Conservation (phyloP, 2,888 invertebrate genomes). For the Oscheius sp. region DNA sequence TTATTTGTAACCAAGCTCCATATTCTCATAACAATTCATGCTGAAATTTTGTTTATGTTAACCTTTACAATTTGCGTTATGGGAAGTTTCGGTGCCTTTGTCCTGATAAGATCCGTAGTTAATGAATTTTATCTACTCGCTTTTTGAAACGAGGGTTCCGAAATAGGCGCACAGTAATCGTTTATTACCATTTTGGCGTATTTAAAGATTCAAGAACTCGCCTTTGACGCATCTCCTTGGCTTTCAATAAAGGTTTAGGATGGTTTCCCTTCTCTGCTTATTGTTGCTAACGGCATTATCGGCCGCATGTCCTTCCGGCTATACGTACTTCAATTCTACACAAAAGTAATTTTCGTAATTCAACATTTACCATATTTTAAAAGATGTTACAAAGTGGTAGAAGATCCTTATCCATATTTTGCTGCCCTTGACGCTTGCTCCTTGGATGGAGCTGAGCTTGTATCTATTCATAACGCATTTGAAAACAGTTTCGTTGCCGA, state of each 20-base stretch:
- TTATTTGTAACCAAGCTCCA: background rate
- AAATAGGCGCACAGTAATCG: no score
- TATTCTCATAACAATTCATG: background rate
- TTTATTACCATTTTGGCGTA: no score
- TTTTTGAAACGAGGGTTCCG: no score
- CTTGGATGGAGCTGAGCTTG: constrained; percentile 6
- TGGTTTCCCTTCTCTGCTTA: background rate
- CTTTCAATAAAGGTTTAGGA: no score
- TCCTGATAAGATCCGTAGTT: no score
- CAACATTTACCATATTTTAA: no score
- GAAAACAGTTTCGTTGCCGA: background rate
- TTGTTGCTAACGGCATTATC: no score
- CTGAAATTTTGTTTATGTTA: background rate
- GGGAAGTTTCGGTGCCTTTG: background rate
- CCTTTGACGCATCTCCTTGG: no score
- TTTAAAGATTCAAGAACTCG: no score
- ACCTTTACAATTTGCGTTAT: background rate
- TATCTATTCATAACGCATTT: constrained; percentile 2
- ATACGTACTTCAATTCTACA: background rate
- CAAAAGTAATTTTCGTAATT: background rate
- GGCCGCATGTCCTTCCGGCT: background rate
- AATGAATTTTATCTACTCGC: background rate
- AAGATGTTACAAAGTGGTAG: background rate
- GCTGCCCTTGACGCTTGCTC: constrained; percentile 5
- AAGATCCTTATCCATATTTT: background rate